These are phyloP conservation scores for Macrosiphum euphorbiae DNA, from an alignment of 2,888 invertebrate genomes.

Conservation along the genomic window DNA sequence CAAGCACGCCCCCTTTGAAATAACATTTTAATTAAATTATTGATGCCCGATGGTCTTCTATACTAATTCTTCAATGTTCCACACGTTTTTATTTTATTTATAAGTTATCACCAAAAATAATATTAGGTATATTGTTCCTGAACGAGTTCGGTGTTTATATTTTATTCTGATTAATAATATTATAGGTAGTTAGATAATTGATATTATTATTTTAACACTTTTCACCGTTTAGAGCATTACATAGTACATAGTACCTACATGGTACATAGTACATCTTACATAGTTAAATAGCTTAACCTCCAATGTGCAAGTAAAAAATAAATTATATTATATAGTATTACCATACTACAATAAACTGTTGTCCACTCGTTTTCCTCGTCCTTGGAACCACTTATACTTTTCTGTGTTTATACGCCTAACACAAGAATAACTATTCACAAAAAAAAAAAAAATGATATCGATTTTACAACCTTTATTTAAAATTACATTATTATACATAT, in stretches of 20 bases:
- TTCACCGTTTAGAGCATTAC: background rate
- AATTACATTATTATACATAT: background rate
- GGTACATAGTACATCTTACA: background rate
- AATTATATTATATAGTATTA: background rate
- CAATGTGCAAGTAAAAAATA: background rate
- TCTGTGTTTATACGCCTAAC: background rate
- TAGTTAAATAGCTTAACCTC: slow-evolving; percentile 4
- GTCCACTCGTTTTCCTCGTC: background rate
- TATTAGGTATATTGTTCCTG: background rate
- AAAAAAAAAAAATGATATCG: background rate
- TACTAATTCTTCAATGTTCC: background rate
- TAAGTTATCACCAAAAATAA: background rate
- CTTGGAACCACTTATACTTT: background rate
- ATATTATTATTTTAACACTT: background rate
- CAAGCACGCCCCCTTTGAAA: background rate
- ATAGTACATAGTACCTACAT: no score
- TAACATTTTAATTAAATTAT: background rate
- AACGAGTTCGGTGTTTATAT: background rate
- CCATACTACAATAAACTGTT: background rate
- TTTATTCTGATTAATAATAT: background rate
- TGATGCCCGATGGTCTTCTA: background rate
- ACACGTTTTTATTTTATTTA: background rate
- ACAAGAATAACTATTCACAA: background rate
- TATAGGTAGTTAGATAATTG: background rate
- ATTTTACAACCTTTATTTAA: background rate